Evolutionary conservation across 2,888 invertebrate genomes (phyloP).

Genomic region (Leptodirus hochenwartii): DNA sequence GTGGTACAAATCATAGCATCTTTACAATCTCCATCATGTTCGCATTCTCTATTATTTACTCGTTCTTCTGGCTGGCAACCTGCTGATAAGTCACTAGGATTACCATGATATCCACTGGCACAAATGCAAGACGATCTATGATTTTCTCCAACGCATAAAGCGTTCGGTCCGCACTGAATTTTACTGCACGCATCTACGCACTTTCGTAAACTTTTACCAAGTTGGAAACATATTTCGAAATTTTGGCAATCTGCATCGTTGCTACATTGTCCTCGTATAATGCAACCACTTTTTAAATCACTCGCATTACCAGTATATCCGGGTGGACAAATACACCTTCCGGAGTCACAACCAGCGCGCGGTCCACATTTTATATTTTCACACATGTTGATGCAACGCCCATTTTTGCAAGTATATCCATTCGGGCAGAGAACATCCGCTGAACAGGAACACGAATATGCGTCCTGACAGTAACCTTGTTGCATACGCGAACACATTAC

Average conservation of each 20-base stretch:
- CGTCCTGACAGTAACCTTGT: conserved; percentile 44
- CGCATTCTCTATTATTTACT: conserved; percentile 40
- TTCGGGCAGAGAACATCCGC: conserved; percentile 54
- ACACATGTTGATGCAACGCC: conserved; percentile 61
- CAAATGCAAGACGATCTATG: conserved; percentile 79
- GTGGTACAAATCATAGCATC: conserved; percentile 51
- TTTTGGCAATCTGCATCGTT: conserved; percentile 69
- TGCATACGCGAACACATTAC: conserved; percentile 57
- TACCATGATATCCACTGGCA: conserved; percentile 61
- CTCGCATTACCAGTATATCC: conserved; percentile 61
- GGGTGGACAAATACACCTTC: conserved; percentile 61
- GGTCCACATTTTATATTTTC: conserved; percentile 62
- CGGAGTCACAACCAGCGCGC: conserved; percentile 61
- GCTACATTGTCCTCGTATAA: conserved; percentile 53
- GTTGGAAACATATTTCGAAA: conserved; percentile 75
- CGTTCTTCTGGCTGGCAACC: conserved; percentile 62
- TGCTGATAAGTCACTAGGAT: conserved; percentile 57
- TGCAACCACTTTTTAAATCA: conserved; percentile 51
- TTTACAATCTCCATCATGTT: conserved; percentile 50
- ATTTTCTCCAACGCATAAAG: conserved; percentile 65
- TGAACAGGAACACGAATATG: conserved; percentile 49
- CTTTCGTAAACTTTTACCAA: conserved; percentile 57
- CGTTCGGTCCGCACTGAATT: conserved; percentile 79
- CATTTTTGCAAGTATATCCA: conserved; percentile 55
- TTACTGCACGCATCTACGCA: conserved; percentile 78